Evolutionary conservation across 2,888 invertebrate species (phyloP), one percentile per base, ranked within the genome.

Genomic region (Hemistola chrysoprasaria): DNA sequence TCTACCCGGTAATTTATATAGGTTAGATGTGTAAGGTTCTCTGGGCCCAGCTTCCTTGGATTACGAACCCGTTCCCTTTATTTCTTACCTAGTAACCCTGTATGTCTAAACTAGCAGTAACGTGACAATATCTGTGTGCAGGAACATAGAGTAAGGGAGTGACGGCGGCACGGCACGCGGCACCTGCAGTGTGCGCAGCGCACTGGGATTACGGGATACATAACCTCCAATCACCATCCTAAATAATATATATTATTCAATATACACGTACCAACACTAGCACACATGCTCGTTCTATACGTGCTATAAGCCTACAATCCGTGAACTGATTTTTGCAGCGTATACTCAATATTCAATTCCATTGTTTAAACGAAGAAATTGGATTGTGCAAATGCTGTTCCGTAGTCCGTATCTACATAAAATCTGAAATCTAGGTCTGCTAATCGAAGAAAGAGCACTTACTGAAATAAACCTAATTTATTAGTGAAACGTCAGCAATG

Each of bases 321-420:
- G 50, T 40, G 57, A 75, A 71, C 65, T 57, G 65, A 76, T 67
- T 74, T 68, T 72, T 75, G 66, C 75, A 70, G 71, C 48, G 66
- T 62, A 69, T 69, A 73, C 67, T 74, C 74, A 71, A 77, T 76
- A 72, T 81, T 76, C 75, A 69, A 81, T 80, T 71, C 62, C 68
- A 55, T 73, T 79, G 70, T 79, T 79, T 77, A 75, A 82, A 79
- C 77, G 76, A 76, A 65, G 71, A 71, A 75, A 81, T 80, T 78
- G 75, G 71, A 81, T 76, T 72, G 69, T 51, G 59, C 60, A 50
- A 62, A 66, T 61, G 59, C 63, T 68, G 64, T n/a, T n/a, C n/a
- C n/a, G 67, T 62, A 59, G 48, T 28, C 40, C 26, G 47, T 57
- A n/a, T n/a, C n/a, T n/a, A 59, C 60, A 61, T 58, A 53, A 54